phyloP scores from a whole-genome alignment of 2,797 vertebrate genomes.

The Siniperca undulata region DNA sequence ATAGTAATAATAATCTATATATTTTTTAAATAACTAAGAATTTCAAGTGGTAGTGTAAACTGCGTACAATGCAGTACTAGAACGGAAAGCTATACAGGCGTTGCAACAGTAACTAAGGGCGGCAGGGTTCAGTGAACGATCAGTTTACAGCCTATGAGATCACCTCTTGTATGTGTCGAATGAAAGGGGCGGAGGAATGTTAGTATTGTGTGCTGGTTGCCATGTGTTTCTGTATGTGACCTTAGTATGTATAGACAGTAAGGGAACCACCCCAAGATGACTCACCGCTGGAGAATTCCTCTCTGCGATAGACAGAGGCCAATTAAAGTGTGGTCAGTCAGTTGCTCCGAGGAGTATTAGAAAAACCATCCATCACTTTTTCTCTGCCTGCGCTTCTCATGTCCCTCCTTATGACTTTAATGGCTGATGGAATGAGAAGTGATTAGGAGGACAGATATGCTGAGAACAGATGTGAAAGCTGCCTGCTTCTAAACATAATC shows the following conservation, averaged over 20 bases:
- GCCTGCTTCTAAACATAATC: conserved; percentile 17
- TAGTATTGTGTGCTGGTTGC: conserved; percentile 18
- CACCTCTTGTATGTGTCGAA: not conserved
- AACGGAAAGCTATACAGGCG: not conserved
- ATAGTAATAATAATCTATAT: too few relatives aligned
- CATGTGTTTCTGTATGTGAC: conserved; percentile 36
- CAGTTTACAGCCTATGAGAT: not conserved
- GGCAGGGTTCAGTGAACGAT: not conserved
- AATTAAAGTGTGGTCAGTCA: conserved; percentile 58
- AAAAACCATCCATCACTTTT: conserved; percentile 51
- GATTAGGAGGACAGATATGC: conserved; percentile 35
- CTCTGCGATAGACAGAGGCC: conserved; percentile 52
- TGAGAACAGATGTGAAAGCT: conserved; percentile 37
- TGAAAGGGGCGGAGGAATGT: not conserved
- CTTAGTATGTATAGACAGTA: conserved; percentile 21
- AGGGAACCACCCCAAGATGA: conserved; percentile 71
- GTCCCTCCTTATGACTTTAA: conserved; percentile 34
- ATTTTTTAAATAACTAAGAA: not conserved
- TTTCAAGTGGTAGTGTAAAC: not conserved
- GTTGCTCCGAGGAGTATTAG: conserved; percentile 48
- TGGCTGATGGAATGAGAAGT: conserved; percentile 36
- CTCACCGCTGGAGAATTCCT: conserved; percentile 69
- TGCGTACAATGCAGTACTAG: not conserved
- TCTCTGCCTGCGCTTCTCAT: conserved; percentile 2
- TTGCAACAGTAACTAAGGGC: not conserved